Evolutionary conservation across 2,888 invertebrate genomes (phyloP).

Genomic region (Ichneumon xanthorius): DNA sequence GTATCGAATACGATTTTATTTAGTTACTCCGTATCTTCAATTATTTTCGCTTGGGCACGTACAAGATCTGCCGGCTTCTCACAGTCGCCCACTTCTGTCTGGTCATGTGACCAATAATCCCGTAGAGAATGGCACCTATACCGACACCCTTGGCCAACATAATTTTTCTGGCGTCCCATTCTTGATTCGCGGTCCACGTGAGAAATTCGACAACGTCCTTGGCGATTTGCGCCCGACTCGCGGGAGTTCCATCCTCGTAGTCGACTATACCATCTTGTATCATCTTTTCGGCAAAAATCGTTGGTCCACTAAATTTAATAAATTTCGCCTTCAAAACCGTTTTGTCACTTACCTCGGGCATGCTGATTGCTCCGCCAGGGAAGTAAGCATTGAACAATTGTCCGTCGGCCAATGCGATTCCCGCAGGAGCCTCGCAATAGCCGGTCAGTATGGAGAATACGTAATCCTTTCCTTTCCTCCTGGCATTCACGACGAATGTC

Average conservation of each 20-base stretch:
- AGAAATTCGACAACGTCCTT: conserved; percentile 98
- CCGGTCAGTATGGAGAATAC: conserved; percentile 97
- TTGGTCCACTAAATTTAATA: background rate
- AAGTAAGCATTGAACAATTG: conserved; percentile 99
- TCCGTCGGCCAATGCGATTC: conserved; percentile 93
- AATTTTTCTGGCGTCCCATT: conserved; percentile 93
- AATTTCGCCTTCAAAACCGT: background rate
- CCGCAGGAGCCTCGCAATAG: conserved; percentile 96
- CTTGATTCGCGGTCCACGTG: conserved; percentile 96
- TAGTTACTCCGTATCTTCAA: background rate
- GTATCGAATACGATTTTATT: background rate
- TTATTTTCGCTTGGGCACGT: conserved; percentile 87
- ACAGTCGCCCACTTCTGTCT: conserved; percentile 93
- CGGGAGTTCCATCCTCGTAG: conserved; percentile 95
- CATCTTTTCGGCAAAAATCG: conserved; percentile 65
- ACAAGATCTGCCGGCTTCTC: conserved; percentile 93
- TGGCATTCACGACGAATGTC: conserved; percentile 92
- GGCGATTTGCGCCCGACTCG: conserved; percentile 96
- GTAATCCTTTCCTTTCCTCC: conserved; percentile 97
- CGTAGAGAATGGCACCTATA: conserved; percentile 89
- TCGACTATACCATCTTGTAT: conserved; percentile 87
- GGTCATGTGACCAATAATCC: conserved; percentile 90
- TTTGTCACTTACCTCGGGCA: conserved; percentile 90
- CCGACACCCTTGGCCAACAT: conserved; percentile 91
- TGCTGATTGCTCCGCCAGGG: conserved; percentile 97